Evolutionary conservation across 2,888 invertebrate genomes (phyloP).

Genomic region (Lepidochrysops patricia): DNA sequence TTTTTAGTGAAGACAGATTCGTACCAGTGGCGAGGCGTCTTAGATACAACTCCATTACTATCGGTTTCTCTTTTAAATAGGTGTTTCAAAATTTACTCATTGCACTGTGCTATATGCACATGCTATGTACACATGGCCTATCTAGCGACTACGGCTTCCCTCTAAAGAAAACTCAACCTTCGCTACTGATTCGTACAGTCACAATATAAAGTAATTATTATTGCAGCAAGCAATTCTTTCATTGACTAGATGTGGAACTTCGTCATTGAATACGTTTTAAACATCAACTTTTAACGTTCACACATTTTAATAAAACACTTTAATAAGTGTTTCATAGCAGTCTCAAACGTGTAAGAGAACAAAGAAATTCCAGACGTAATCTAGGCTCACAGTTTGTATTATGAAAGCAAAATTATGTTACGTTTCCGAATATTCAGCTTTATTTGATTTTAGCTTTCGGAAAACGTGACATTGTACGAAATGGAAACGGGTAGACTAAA

Average conservation of each 20-base stretch:
- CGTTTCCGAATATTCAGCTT: constrained; percentile 4
- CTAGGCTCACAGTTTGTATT: constrained; percentile 3
- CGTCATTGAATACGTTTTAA: not conserved
- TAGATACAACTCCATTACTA: no score
- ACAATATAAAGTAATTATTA: no score
- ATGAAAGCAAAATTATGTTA: not conserved
- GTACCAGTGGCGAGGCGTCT: no score
- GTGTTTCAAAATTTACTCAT: no score
- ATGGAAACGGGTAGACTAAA: constrained; percentile 3
- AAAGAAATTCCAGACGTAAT: constrained; percentile 1
- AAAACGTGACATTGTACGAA: not conserved
- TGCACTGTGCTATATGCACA: no score
- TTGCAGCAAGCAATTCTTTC: no score
- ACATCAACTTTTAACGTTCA: not conserved
- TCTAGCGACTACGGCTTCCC: no score
- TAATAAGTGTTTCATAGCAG: not conserved
- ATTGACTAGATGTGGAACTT: not conserved
- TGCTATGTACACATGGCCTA: no score
- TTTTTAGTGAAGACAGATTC: not conserved
- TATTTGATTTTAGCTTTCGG: constrained; percentile 6
- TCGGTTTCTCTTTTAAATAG: no score
- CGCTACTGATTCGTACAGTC: no score
- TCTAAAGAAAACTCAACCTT: no score
- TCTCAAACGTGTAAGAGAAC: constrained; percentile 2
- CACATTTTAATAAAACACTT: constrained; percentile 5